Evolutionary conservation across 1,140 invertebrate species (phyloP).

Genomic region (Drosophila ananassae): DNA sequence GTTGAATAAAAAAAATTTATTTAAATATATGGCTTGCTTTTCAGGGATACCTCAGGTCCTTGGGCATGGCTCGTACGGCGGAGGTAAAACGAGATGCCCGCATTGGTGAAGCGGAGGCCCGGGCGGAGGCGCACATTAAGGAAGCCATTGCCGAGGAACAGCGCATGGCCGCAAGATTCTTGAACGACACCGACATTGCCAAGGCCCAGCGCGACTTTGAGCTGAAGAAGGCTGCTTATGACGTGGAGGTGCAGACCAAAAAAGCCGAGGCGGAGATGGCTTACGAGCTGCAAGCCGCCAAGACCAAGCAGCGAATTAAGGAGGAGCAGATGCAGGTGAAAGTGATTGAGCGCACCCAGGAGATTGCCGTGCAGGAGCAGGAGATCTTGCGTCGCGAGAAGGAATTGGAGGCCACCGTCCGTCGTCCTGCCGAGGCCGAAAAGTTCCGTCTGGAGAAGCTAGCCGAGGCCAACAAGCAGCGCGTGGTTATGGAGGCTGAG

Average conservation of each 20-base stretch:
- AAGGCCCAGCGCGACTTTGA: slow-evolving; percentile 98
- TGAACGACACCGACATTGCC: slow-evolving; percentile 98
- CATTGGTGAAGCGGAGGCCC: slow-evolving; percentile 97
- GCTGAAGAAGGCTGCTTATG: slow-evolving; percentile 98
- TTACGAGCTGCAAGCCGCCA: slow-evolving; percentile 96
- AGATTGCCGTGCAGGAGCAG: slow-evolving; percentile 95
- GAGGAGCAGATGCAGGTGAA: slow-evolving; percentile 98
- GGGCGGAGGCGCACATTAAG: slow-evolving; percentile 93
- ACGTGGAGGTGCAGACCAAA: slow-evolving; percentile 98
- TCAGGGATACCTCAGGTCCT: slow-evolving; percentile 96
- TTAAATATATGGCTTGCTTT: slow-evolving; percentile 46
- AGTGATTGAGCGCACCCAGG: slow-evolving; percentile 96
- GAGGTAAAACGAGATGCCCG: slow-evolving; percentile 98
- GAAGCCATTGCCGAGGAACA: slow-evolving; percentile 98
- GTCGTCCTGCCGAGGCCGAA: slow-evolving; percentile 96
- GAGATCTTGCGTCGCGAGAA: slow-evolving; percentile 93
- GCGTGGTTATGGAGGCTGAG: slow-evolving; percentile 95
- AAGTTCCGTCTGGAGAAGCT: slow-evolving; percentile 96
- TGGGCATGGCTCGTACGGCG: slow-evolving; percentile 98
- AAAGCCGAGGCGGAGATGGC: slow-evolving; percentile 97
- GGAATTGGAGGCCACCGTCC: slow-evolving; percentile 95
- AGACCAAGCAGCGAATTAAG: slow-evolving; percentile 97
- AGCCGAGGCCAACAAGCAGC: slow-evolving; percentile 94
- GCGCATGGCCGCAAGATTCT: slow-evolving; percentile 94
- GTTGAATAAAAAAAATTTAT: not conserved